A percentile compares a stretch with the other conserved stretches of the same genome.
Conservation (phyloP, 2,888 invertebrate genomes). For the Caenorhabditis sinica region DNA sequence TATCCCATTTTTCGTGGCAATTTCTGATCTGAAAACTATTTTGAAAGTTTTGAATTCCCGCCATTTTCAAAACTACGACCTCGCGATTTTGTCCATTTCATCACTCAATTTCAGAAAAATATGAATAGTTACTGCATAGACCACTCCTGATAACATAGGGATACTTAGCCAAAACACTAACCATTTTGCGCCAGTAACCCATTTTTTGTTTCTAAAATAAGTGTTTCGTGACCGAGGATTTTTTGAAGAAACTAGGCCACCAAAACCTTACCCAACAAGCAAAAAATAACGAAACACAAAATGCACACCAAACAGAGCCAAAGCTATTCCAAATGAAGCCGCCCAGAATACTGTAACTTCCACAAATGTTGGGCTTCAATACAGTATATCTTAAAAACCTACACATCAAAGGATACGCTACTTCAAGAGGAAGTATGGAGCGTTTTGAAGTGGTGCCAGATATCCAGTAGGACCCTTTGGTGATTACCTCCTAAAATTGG, state of each 20-base stretch:
- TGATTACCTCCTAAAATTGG: constrained; percentile 18
- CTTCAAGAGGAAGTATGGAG: background rate
- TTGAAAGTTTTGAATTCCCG: too few species aligned
- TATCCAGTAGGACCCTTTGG: background rate
- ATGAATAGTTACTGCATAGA: too few species aligned
- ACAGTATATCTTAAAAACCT: background rate
- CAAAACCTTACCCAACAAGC: background rate
- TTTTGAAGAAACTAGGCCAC: too few species aligned
- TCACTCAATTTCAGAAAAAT: too few species aligned
- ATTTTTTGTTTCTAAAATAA: background rate
- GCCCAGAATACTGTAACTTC: constrained; percentile 40
- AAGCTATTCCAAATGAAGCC: constrained; percentile 10
- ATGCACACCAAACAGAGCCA: constrained; percentile 25
- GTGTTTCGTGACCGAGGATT: too few species aligned
- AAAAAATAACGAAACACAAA: constrained; percentile 21
- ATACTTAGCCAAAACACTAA: background rate
- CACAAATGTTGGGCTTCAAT: too few species aligned
- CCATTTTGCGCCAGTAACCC: background rate
- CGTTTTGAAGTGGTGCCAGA: background rate
- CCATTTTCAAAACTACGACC: too few species aligned
- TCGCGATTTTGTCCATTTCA: too few species aligned
- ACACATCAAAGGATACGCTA: constrained; percentile 9
- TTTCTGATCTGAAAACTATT: too few species aligned
- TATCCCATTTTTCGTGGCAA: too few species aligned
- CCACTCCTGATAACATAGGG: background rate